Base-by-base conservation (phyloP, 2,888 invertebrate species). In the Sinohyriopsis cumingii region DNA sequence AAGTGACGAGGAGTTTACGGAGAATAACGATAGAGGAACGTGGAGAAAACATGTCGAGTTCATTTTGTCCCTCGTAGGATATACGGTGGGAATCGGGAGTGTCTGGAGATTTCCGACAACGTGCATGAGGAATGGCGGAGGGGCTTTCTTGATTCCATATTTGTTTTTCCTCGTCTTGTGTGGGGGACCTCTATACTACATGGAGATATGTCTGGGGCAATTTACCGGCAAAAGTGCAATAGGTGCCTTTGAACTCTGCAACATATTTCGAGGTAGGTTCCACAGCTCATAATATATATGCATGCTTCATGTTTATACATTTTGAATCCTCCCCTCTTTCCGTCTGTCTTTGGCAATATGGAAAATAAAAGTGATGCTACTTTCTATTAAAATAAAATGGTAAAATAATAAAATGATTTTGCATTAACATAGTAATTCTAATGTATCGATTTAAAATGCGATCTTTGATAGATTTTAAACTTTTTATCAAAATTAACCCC, bases 71-170 rank as follows among this genome's bases (percentile, higher is more conserved):
- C 72, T 76, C 25, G 69, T 72, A 59, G 75, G 75, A 9, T 76
- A 76, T 59, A 76, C 72, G 12, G 75, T 76, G 7, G 75, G 75
- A 15, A 70, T 76, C 12, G 75, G 75, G 22, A 72, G 72, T 59
- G 70, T 76, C n/a, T 76, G 75, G 75, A 68, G 75, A 25, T 76
- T 76, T 55, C 75, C 75, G 1, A 73, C 73, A 19, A 70, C 71
- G 3, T 76, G 72, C 28, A 73, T 72, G 7, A 67, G 70, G 57
- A 73, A 76, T 64, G 76, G 76, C 12, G 76, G 76, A 6, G 75
- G 75, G 15, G 78, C 78, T 12, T 78, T 78, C 56, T 67, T 78
- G 5, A 78, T 78, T n/a, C 78, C 78, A 18, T 78, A 74, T 57
- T 66, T 78, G 64, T 72, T 73, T 63, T 76, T 78, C 67, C 72